Base-by-base conservation (phyloP, 1,140 invertebrate species). In the Pomacea maculata region DNA sequence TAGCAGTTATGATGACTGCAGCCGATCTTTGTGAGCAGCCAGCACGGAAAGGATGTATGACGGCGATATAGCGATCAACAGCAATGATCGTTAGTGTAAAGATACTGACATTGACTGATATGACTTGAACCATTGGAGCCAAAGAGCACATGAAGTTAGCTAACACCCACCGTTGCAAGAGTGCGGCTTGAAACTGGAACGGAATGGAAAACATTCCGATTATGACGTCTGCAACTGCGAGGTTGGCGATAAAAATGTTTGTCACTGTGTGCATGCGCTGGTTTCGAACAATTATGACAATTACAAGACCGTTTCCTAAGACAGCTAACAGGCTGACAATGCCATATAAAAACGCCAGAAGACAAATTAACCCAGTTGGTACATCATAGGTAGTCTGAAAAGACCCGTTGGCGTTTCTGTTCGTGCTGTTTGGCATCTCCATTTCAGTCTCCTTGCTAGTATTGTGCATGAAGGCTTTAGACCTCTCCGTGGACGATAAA, bases 61-160 rank as follows among this genome's bases (percentile, higher is more conserved):
- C 95, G 0, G 96, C 95, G 82, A 89, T 87, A 83, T 95, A 95
- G 19, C 95, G 92, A 91, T 96, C 95, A 65, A 96, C 93, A 8
- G 95, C 95, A 68, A 96, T 96, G 78, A 95, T 95, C 11, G 95
- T 95, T 34, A 97, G 90, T 0, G 95, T 96, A 86, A 96, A 96
- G 15, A 97, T 94, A 73, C 94, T 95, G 19, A 96, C 95, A 87
- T 95, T 96, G 2, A 96, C 95, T 82, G 94, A 95, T 3, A 90
- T 67, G 76, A 91, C 90, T 90, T 96, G 95, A 1, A 96, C 94
- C 89, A 96, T 96, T 0, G 95, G 95, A 84, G 95, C 96, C 86
- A 96, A 94, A 0, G 94, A 92, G 88, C 96, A 96, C 95, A 96
- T 95, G 88, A 96, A 95, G 84, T 94, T 89, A 0, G 95, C 95